These are phyloP conservation scores for Pitta sordida DNA, from an alignment of 2,113 vertebrate genomes.

Conservation along the genomic window DNA sequence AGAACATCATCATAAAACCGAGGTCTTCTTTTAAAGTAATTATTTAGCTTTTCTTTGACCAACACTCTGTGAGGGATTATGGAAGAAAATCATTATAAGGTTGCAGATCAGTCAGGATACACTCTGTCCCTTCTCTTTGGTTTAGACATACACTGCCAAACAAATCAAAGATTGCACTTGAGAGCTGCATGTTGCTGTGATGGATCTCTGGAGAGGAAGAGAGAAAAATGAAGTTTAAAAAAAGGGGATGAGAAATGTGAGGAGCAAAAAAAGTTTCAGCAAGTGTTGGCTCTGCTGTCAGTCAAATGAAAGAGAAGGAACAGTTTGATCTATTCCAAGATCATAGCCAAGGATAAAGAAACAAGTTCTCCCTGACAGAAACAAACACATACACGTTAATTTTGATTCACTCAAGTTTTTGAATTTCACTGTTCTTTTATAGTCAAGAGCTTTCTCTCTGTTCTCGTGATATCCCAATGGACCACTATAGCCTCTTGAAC, in stretches of 20 bases:
- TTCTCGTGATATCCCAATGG: neutral
- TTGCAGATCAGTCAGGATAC: neutral
- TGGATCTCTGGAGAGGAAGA: slow-evolving; percentile 26
- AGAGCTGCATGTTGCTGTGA: neutral
- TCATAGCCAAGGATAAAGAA: neutral
- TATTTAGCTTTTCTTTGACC: slow-evolving; percentile 1
- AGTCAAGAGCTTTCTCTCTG: neutral
- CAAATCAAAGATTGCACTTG: slow-evolving; percentile 38
- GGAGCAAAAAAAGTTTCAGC: neutral
- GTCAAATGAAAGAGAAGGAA: slow-evolving; percentile 14
- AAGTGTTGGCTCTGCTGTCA: slow-evolving; percentile 15
- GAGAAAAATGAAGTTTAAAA: slow-evolving; percentile 26
- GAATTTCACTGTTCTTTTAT: neutral
- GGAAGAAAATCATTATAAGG: slow-evolving; percentile 22
- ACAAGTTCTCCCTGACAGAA: neutral
- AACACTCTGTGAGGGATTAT: neutral
- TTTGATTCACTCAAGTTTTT: neutral
- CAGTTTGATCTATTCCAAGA: slow-evolving; percentile 5
- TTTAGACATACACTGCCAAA: slow-evolving; percentile 20
- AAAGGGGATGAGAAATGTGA: neutral
- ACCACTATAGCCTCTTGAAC: neutral
- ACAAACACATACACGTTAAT: neutral
- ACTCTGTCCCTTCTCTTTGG: slow-evolving; percentile 24
- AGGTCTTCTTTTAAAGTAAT: slow-evolving; percentile 7
- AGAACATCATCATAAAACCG: neutral